Conservation (phyloP, 2,888 invertebrate species). For the Pammene aurita region DNA sequence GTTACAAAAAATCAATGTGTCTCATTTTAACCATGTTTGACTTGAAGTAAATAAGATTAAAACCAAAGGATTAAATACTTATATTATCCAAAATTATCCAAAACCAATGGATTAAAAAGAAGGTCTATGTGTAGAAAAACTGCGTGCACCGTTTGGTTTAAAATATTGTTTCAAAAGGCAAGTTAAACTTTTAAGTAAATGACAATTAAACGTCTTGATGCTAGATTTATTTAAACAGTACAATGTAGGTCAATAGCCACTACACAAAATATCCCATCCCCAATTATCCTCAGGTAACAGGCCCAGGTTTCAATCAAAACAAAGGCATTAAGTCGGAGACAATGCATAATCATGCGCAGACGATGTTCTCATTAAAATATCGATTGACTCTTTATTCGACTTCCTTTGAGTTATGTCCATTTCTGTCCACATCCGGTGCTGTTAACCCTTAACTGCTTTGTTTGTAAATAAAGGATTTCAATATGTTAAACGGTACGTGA, state of each 20-base stretch:
- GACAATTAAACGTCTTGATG: too few species aligned
- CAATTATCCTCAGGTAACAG: neutral
- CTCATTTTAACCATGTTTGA: too few species aligned
- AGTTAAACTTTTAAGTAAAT: too few species aligned
- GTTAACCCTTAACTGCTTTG: constrained; percentile 70
- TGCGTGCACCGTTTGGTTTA: too few species aligned
- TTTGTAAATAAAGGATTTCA: constrained; percentile 73
- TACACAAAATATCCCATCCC: neutral
- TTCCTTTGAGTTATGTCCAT: constrained; percentile 66
- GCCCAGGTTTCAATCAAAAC: constrained; percentile 24
- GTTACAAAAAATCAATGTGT: too few species aligned
- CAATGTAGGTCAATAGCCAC: neutral
- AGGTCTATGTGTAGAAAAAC: too few species aligned
- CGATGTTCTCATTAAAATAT: constrained; percentile 52
- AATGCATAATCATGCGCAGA: constrained; percentile 29
- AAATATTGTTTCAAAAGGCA: too few species aligned
- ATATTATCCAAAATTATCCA: too few species aligned
- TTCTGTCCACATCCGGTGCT: constrained; percentile 71
- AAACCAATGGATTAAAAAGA: too few species aligned
- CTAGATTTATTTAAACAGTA: neutral
- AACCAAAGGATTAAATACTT: too few species aligned
- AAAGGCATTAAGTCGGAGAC: constrained; percentile 44
- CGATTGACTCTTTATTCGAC: constrained; percentile 57
- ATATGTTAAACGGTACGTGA: constrained; percentile 70
- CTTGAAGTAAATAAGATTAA: too few species aligned